Evolutionary conservation across 1,140 invertebrate genomes (phyloP), one percentile per base, ranked within the genome.

Genomic region (Lepidotrigona ventralis): DNA sequence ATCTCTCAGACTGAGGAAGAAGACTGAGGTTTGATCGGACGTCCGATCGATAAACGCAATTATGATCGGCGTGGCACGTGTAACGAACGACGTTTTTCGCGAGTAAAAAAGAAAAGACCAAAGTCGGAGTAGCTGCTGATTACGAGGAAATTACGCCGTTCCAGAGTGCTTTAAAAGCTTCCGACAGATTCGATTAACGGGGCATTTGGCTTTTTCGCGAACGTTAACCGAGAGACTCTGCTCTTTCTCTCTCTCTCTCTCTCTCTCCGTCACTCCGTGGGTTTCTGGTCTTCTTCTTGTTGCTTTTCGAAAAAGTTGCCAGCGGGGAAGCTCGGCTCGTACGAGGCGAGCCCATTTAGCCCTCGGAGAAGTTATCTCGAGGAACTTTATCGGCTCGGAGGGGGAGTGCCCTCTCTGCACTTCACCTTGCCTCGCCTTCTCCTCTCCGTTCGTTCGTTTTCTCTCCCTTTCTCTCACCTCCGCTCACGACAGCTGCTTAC

Each of bases 141-240:
- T 84, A 69, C 73, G 63, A 58, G 60, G n/a, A 66, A 69, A 82
- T 88, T 88, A 85, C 33, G 86, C 54, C 73, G 73, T 60, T 39
- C 66, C 71, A 79, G 74, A 83, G 80, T 80, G 80, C 73, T 85
- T 89, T 89, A 82, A 89, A 89, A 89, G 85, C 88, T 83, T 87
- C 82, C 68, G 85, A 87, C 85, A 82, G 79, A 89, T 85, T 89
- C 88, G 88, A 89, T 89, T 89, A 89, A 85, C 69, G 79, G 63
- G 64, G 51, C 21, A 69, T 81, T 72, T 81, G 80, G 71, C 84
- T 84, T 88, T 85, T 88, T 26, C 83, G 26, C 58, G 68, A 29
- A 15, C n/a, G 76, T 33, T 51, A 46, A 6, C 29, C 58, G 54
- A 51, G 39, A 19, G 9, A 21, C 58, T n/a, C 23, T 23, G 11